Evolutionary conservation across 2,113 vertebrate genomes (phyloP), one percentile per base, ranked within the genome.

Genomic region (Glaucomys volans): DNA sequence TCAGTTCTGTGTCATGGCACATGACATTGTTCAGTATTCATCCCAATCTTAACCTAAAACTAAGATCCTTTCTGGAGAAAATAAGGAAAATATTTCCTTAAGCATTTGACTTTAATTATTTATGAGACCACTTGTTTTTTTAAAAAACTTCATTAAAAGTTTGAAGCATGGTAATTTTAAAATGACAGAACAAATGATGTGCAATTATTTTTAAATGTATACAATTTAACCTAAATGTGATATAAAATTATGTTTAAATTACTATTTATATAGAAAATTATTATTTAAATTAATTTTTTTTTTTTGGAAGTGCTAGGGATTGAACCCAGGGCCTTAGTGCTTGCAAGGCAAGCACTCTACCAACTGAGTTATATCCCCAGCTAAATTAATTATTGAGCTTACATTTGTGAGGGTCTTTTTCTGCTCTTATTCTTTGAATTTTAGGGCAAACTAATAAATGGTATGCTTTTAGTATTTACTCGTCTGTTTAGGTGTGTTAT

Each of bases 51-150:
- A 62, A 71, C 74, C 66, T 83, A 8, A 87, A 80, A 42, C 28
- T 64, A 69, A 64, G 22, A 42, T 90, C 44, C 80, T 90, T 94
- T 83, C 88, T 96, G n/a, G 62, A 85, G 77, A 81, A 74, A 85
- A 94, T 6, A 24, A 90, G 22, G 77, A 59, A 59, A 7, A 9
- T 20, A 71, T 44, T 94, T 94, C 57, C 47, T 77, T 57, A 67
- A 75, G n/a, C 30, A 24, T 66, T 40, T 52, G 24, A 35, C 14
- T 62, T 59, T 8, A 40, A 74, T 64, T 28, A 22, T 26, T 81
- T 50, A n/a, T 4, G 14, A 72, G 52, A 35, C 69, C 42, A 75
- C 2, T 16, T 57, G 6, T 75, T 75, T 62, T 57, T 69, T 20
- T 47, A 66, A 92, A 76, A 79, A 50, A 35, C 24, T 66, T 62